Conservation (phyloP, 2,113 vertebrate genomes). For the Oryzias melastigma region DNA sequence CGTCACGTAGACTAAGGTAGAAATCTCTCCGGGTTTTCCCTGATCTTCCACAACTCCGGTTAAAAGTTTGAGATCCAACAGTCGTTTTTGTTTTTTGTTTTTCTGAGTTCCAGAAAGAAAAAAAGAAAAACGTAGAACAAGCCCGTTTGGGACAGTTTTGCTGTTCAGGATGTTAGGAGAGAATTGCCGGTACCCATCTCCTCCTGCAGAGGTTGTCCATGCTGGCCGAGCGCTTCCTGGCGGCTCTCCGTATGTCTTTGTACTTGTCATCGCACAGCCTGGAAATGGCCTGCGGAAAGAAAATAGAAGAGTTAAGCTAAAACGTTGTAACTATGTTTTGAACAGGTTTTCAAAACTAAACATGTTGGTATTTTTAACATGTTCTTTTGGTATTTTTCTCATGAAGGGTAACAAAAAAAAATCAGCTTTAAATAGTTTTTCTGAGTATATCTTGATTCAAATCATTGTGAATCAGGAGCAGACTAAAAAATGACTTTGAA, state of each 20-base stretch:
- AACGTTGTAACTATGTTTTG: background rate
- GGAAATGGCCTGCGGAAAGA: constrained; percentile 63
- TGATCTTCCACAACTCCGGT: too few relatives aligned
- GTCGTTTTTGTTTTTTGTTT: too few relatives aligned
- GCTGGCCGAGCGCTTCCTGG: constrained; percentile 62
- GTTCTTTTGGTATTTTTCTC: too few relatives aligned
- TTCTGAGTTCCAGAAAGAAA: too few relatives aligned
- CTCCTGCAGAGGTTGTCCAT: constrained; percentile 61
- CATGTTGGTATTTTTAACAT: background rate
- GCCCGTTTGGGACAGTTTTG: background rate
- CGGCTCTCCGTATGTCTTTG: constrained; percentile 46
- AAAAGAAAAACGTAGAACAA: too few relatives aligned
- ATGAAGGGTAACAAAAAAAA: too few relatives aligned
- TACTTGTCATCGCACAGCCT: constrained; percentile 61
- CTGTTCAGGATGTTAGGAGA: constrained; percentile 41
- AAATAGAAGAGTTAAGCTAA: background rate
- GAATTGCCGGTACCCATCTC: constrained; percentile 65
- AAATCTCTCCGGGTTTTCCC: background rate
- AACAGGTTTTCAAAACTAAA: background rate
- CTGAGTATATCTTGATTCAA: too few relatives aligned
- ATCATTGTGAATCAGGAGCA: too few relatives aligned
- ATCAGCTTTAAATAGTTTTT: too few relatives aligned
- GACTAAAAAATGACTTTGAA: too few relatives aligned
- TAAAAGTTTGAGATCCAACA: too few relatives aligned
- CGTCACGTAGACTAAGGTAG: constrained; percentile 1